Base-by-base conservation (phyloP, 2,113 vertebrate species). In the Chionodraco myersi region DNA sequence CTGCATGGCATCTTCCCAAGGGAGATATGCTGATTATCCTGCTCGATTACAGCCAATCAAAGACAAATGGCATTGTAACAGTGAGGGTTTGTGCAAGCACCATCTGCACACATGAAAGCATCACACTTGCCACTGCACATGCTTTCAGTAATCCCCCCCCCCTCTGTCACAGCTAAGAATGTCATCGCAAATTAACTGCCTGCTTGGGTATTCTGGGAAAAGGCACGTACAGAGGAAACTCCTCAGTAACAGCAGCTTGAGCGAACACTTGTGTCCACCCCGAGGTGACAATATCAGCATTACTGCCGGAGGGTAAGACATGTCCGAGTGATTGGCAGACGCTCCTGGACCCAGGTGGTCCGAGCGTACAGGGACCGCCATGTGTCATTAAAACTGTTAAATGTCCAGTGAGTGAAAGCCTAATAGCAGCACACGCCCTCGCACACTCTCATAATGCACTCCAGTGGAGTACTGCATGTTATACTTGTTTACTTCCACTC, bases 41-140 rank as follows among this genome's bases (percentile, higher is more conserved):
- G 74, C 84, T 86, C 67, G 44, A 89, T 88, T 91, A 81, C 77
- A 91, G 88, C 83, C 84, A 92, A 89, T 92, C 87, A 92, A 63
- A 68, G 47, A 72, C 74, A 82, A 79, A 85, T 80, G 88, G 85
- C 91, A 86, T 87, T 84, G 88, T 89, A 69, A 84, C 45, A 4
- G 48, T 34, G 76, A 69, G 60, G 63, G 57, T 74, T 62, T 81
- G 76, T 75, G 65, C 41, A 60, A 79, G 80, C 89, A 58, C 84
- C 90, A 91, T 88, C 89, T 91, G 89, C 10, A 57, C 12, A 10
- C 44, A 88, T 83, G 75, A 88, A 87, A 84, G 80, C 84, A 26
- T 12, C 71, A 34, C 69, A 54, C 49, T 79, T 61, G 5, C 30
- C 56, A 15, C 70, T 45, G 64, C 30, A 45, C 77, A 79, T 57